Conservation (phyloP, 2,113 vertebrate species). For the Hippocampus barbouri region DNA sequence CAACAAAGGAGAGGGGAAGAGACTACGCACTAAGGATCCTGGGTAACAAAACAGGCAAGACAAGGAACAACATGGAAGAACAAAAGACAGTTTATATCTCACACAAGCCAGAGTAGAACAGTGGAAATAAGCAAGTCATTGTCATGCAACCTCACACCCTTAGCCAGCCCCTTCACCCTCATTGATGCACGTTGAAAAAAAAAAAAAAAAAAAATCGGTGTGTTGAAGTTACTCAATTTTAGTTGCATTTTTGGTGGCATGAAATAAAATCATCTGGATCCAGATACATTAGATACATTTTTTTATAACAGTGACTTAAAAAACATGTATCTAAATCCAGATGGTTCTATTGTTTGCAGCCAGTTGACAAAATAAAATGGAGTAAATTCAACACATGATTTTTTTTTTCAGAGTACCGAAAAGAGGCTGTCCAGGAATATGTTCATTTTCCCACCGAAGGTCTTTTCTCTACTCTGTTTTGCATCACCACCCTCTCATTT, state of each 20-base stretch:
- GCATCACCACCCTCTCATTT: constrained; percentile 40
- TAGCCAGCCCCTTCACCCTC: constrained; percentile 3
- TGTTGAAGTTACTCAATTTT: too few relatives aligned
- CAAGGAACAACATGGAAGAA: constrained; percentile 41
- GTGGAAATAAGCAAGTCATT: constrained; percentile 5
- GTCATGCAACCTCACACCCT: neutral
- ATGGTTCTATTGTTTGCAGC: too few relatives aligned
- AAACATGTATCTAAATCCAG: too few relatives aligned
- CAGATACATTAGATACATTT: too few relatives aligned
- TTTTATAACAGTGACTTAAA: too few relatives aligned
- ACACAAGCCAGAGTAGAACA: constrained; percentile 31
- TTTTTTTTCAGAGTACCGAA: constrained; percentile 29
- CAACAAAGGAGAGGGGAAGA: constrained; percentile 72
- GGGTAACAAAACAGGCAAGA: constrained; percentile 49
- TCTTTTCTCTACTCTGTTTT: constrained; percentile 42
- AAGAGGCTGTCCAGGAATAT: constrained; percentile 43
- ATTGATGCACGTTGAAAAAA: neutral
- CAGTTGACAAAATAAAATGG: too few relatives aligned
- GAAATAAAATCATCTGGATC: too few relatives aligned
- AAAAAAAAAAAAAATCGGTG: too few relatives aligned
- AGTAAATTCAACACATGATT: too few relatives aligned
- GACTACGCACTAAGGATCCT: constrained; percentile 72
- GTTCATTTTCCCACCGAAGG: constrained; percentile 39
- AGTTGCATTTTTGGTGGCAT: too few relatives aligned
- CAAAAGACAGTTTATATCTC: constrained; percentile 49